Evolutionary conservation across 2,888 invertebrate species (phyloP).

Genomic region (Adelphocoris suturalis): DNA sequence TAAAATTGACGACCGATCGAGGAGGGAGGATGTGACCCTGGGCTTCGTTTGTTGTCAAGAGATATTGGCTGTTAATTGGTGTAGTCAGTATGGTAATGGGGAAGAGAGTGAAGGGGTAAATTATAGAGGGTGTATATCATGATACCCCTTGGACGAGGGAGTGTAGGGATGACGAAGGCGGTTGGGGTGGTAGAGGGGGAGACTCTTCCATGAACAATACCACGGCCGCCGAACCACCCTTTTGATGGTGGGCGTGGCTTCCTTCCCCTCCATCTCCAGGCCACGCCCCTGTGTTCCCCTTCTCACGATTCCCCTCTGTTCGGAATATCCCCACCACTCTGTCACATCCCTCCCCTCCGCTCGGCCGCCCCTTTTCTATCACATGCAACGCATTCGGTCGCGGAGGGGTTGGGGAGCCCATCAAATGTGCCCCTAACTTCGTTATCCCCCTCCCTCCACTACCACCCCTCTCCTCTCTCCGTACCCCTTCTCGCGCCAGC

Average conservation of each 20-base stretch:
- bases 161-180: not conserved
- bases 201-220: slow-evolving; percentile 44
- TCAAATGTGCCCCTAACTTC: slow-evolving; percentile 89
- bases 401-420: slow-evolving; percentile 81
- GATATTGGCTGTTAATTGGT: slow-evolving; percentile 71
- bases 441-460: slow-evolving; percentile 80
- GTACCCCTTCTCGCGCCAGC: slow-evolving; percentile 60
- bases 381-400: slow-evolving; percentile 71
- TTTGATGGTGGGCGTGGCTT: slow-evolving; percentile 62
- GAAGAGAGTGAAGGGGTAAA: slow-evolving; percentile 63
- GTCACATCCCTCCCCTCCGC: slow-evolving; percentile 16
- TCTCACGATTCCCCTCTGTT: slow-evolving; percentile 52
- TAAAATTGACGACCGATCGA: slow-evolving; percentile 61
- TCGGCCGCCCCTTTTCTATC: slow-evolving; percentile 35
- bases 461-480: not conserved
- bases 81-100: slow-evolving; percentile 71
- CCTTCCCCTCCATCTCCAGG: slow-evolving; percentile 59
- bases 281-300: slow-evolving; percentile 45
- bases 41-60: slow-evolving; percentile 66
- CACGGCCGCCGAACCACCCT: slow-evolving; percentile 24
- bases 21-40: slow-evolving; percentile 59
- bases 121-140: slow-evolving; percentile 65
- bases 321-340: not conserved
- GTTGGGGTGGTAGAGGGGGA: not conserved
- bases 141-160: slow-evolving; percentile 26